Evolutionary conservation across 2,888 invertebrate genomes (phyloP).

Genomic region (Liodrosophila aerea): DNA sequence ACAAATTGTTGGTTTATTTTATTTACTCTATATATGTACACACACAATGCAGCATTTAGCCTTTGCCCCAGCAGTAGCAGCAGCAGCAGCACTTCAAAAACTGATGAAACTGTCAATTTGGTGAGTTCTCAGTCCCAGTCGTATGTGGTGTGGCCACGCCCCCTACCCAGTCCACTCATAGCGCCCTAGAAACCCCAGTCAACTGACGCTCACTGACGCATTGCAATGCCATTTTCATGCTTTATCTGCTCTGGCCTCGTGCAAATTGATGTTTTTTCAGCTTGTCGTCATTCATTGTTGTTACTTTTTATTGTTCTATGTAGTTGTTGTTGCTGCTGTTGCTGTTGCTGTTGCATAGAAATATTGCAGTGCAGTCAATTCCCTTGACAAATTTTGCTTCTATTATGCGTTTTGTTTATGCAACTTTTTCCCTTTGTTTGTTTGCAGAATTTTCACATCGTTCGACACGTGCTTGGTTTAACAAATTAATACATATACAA

Average conservation of each 20-base stretch:
- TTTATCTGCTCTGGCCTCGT: slow-evolving; percentile 62
- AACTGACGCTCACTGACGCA: slow-evolving; percentile 34
- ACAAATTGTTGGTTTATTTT: slow-evolving; percentile 33
- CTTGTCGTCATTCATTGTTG: slow-evolving; percentile 9
- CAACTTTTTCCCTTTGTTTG: slow-evolving; percentile 4
- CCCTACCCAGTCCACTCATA: not conserved
- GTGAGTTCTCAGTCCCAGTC: slow-evolving; percentile 30
- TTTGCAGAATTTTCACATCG: not conserved
- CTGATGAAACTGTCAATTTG: slow-evolving; percentile 72
- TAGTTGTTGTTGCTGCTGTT: slow-evolving; percentile 9
- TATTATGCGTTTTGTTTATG: slow-evolving; percentile 49
- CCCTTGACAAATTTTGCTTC: slow-evolving; percentile 66
- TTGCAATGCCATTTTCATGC: slow-evolving; percentile 65
- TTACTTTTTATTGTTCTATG: slow-evolving; percentile 6
- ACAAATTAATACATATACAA: not conserved
- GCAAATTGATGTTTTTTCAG: slow-evolving; percentile 54
- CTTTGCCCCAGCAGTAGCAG: not conserved
- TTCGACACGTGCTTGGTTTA: not conserved
- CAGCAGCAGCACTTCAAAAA: slow-evolving; percentile 61
- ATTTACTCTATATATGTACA: not conserved
- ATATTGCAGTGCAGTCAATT: slow-evolving; percentile 56
- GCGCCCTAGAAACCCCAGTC: not conserved
- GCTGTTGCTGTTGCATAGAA: slow-evolving; percentile 34
- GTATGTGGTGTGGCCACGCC: slow-evolving; percentile 12
- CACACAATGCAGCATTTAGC: slow-evolving; percentile 1